Evolutionary conservation across 2,113 vertebrate genomes (phyloP).

Genomic region (Petaurus breviceps): DNA sequence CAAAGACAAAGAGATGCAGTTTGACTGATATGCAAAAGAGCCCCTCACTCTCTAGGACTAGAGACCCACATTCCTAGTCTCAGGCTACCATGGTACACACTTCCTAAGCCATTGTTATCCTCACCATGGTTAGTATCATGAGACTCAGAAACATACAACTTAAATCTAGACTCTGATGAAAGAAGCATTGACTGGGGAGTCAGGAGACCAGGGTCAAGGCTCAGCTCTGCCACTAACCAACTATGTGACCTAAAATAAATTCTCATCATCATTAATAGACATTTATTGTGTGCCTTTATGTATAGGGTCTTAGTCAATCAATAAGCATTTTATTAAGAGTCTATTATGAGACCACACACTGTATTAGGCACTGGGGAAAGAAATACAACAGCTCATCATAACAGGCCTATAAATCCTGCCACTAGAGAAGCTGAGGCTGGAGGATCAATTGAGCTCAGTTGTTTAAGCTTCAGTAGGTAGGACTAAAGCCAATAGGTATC

Average conservation of each 20-base stretch:
- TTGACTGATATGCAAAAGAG: background rate
- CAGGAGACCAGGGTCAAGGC: background rate
- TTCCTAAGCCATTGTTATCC: background rate
- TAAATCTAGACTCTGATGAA: background rate
- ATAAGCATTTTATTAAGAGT: background rate
- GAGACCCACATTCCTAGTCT: background rate
- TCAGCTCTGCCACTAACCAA: background rate
- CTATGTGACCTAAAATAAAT: background rate
- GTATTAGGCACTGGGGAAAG: background rate
- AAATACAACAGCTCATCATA: background rate
- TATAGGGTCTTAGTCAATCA: background rate
- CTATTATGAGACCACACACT: background rate
- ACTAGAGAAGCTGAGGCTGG: background rate
- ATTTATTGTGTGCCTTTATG: background rate
- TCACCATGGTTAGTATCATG: background rate
- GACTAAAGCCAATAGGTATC: background rate
- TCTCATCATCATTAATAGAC: background rate
- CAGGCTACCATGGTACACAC: background rate
- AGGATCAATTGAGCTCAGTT: background rate
- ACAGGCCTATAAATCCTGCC: background rate
- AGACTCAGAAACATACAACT: background rate
- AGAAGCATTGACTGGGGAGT: background rate
- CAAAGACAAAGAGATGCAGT: background rate
- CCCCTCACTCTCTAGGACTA: background rate
- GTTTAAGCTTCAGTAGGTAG: background rate